Evolutionary conservation across 2,888 invertebrate genomes (phyloP).

Genomic region (Drosophila atripex): DNA sequence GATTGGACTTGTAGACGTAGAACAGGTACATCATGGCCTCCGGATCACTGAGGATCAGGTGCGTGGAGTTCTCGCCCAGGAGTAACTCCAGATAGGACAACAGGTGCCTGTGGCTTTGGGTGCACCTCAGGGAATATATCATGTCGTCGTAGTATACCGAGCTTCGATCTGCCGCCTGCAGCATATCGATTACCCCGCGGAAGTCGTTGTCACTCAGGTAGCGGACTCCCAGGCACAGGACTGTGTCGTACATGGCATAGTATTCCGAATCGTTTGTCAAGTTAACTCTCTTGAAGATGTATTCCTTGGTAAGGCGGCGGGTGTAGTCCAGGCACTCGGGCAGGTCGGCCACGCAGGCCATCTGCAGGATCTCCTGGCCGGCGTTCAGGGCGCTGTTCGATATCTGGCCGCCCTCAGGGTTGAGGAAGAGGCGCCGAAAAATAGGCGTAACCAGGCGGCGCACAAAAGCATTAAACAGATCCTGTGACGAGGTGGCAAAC

Average conservation of each 20-base stretch:
- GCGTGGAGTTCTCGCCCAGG: constrained; percentile 74
- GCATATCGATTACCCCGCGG: constrained; percentile 55
- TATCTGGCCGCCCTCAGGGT: constrained; percentile 26
- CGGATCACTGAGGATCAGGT: constrained; percentile 57
- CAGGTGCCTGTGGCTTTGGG: constrained; percentile 67
- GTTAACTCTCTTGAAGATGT: constrained; percentile 64
- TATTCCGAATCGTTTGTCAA: constrained; percentile 56
- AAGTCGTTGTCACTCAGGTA: constrained; percentile 74
- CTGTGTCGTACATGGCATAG: constrained; percentile 60
- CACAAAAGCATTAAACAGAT: constrained; percentile 72
- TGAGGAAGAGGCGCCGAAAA: constrained; percentile 56
- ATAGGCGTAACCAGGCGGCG: constrained; percentile 68
- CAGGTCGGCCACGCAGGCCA: constrained; percentile 76
- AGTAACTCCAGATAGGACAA: constrained; percentile 70
- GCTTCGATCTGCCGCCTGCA: constrained; percentile 53
- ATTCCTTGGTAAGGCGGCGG: constrained; percentile 61
- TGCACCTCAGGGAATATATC: constrained; percentile 79
- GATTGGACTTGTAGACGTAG: constrained; percentile 73
- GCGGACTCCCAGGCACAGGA: constrained; percentile 75
- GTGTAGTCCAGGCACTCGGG: constrained; percentile 76
- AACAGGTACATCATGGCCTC: constrained; percentile 76
- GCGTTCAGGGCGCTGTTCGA: constrained; percentile 41
- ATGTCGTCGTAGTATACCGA: constrained; percentile 71
- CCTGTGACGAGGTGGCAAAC: constrained; percentile 62
- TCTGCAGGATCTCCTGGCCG: constrained; percentile 58